Evolutionary conservation across 1,140 invertebrate genomes (phyloP).

Genomic region (Nasonia giraulti): DNA sequence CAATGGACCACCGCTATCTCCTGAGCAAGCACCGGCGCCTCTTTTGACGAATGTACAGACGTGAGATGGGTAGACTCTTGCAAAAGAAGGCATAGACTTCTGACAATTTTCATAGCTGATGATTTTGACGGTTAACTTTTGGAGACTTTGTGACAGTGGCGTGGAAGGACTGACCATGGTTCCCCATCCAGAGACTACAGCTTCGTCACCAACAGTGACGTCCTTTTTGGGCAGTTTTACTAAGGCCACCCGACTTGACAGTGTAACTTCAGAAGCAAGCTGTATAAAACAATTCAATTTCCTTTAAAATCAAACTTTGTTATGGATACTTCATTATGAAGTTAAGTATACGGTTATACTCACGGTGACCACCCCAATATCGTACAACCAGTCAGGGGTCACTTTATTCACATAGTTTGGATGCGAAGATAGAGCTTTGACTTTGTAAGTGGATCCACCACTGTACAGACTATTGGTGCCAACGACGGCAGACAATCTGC

Average conservation of each 20-base stretch:
- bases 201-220: background rate
- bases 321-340: too few relatives aligned
- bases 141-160: background rate
- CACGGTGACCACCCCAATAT: slow-evolving; percentile 7
- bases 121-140: background rate
- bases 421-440: too few relatives aligned
- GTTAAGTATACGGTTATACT: too few relatives aligned
- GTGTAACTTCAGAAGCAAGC: slow-evolving; percentile 22
- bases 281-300: too few relatives aligned
- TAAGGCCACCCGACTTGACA: background rate
- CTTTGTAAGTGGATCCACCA: slow-evolving; percentile 9
- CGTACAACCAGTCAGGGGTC: slow-evolving; percentile 2
- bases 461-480: slow-evolving; percentile 25
- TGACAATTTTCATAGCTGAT: background rate
- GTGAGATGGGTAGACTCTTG: background rate
- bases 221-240: slow-evolving; percentile 17
- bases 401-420: too few relatives aligned
- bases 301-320: too few relatives aligned
- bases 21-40: slow-evolving; percentile 43
- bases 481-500: slow-evolving; percentile 4
- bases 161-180: background rate
- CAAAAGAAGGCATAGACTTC: too few relatives aligned
- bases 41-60: slow-evolving; percentile 7
- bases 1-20: background rate
- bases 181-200: slow-evolving; percentile 48